Conservation (phyloP, 2,113 vertebrate species). For the Bos indicus region DNA sequence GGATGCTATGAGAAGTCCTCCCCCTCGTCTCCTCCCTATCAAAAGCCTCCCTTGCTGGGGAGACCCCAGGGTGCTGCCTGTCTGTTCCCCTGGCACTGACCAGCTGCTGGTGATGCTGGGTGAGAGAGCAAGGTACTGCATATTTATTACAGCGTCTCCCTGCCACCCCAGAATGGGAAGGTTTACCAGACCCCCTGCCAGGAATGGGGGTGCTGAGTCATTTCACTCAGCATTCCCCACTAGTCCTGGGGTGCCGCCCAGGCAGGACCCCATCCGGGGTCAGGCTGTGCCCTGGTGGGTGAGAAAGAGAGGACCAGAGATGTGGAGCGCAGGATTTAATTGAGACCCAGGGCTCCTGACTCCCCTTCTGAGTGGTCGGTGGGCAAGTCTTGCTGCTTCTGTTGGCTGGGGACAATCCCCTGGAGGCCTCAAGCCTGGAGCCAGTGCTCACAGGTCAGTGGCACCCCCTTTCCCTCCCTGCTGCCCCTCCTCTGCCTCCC, state of each 20-base stretch:
- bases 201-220: neutral
- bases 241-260: neutral
- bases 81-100: neutral
- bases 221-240: neutral
- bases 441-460: neutral
- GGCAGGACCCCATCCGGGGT: neutral
- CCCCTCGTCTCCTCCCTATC: neutral
- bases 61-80: neutral
- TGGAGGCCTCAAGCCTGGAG: neutral
- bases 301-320: neutral
- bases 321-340: neutral
- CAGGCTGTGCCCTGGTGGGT: neutral
- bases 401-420: neutral
- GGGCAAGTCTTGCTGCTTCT: neutral
- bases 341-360: neutral
- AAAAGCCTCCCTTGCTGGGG: neutral
- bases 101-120: neutral
- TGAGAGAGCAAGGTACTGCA: neutral
- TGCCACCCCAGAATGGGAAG: neutral
- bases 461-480: neutral
- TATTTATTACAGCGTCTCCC: neutral
- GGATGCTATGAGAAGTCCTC: neutral
- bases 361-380: rapidly evolving
- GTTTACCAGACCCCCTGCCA: neutral
- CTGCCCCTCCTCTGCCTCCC: neutral